A percentile compares a stretch with the other conserved stretches of the same genome.
These are phyloP conservation scores for Lethocerus indicus DNA, from an alignment of 1,140 invertebrate genomes.

Conservation along the genomic window DNA sequence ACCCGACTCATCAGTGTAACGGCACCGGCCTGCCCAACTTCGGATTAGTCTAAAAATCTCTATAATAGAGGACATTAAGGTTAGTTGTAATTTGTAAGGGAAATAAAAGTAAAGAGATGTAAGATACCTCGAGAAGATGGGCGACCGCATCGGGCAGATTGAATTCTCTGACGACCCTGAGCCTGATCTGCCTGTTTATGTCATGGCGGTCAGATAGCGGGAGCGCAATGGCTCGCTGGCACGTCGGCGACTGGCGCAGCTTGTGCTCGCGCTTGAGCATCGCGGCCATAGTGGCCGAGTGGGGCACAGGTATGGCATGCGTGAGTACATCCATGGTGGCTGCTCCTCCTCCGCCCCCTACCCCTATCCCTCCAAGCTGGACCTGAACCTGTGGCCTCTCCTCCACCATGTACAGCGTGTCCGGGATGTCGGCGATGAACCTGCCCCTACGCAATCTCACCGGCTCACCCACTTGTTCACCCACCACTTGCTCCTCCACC, in stretches of 20 bases:
- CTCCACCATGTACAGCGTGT: constrained; percentile 87
- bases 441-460: constrained; percentile 32
- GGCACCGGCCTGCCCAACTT: not conserved
- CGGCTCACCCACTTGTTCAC: constrained; percentile 46
- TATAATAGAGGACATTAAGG: too few species aligned
- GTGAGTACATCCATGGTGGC: constrained; percentile 25
- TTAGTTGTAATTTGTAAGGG: too few species aligned
- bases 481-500: constrained; percentile 66
- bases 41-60: not conserved
- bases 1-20: not conserved
- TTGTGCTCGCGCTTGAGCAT: constrained; percentile 79
- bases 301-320: constrained; percentile 41
- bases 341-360: too few species aligned
- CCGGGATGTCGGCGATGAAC: constrained; percentile 64
- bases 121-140: constrained; percentile 53
- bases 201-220: constrained; percentile 57
- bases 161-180: constrained; percentile 83
- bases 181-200: constrained; percentile 58
- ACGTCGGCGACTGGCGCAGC: constrained; percentile 58
- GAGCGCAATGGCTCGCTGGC: constrained; percentile 54
- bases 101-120: not conserved
- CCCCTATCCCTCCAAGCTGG: too few species aligned
- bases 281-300: constrained; percentile 50
- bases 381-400: constrained; percentile 40
- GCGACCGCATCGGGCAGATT: constrained; percentile 83